These are phyloP conservation scores for Pinctada fucata DNA, from an alignment of 2,888 invertebrate species.

Conservation along the genomic window DNA sequence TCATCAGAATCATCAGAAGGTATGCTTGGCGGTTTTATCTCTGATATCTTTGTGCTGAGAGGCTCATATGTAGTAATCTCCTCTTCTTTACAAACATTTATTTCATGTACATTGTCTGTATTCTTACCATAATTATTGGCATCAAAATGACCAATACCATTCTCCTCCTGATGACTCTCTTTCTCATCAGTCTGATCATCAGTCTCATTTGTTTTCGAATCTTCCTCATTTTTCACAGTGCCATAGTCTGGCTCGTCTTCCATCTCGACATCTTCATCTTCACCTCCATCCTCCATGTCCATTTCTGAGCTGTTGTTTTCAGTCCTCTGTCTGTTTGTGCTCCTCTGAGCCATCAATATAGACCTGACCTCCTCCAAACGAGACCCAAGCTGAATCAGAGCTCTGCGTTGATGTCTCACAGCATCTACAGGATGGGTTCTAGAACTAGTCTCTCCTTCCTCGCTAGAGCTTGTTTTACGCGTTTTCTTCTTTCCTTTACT, in stretches of 20 bases:
- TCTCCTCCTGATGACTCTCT: constrained; percentile 55
- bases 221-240: neutral
- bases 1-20: constrained; percentile 41
- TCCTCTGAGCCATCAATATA: constrained; percentile 7
- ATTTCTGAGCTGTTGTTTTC: neutral
- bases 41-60: neutral
- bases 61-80: constrained; percentile 5
- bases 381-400: neutral
- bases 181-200: constrained; percentile 35
- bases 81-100: constrained; percentile 9
- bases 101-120: constrained; percentile 19
- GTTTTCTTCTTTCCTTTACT: constrained; percentile 14
- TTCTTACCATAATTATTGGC: neutral
- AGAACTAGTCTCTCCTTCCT: neutral
- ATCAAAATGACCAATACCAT: neutral
- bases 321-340: constrained; percentile 4
- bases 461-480: neutral
- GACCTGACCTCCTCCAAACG: constrained; percentile 7
- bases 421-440: neutral
- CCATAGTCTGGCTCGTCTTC: constrained; percentile 42
- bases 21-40: constrained; percentile 39
- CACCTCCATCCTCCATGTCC: constrained; percentile 3
- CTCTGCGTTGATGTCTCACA: constrained; percentile 1
- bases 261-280: constrained; percentile 10
- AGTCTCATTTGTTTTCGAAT: constrained; percentile 8